Base-by-base conservation (phyloP, 2,888 invertebrate genomes). In the Chrysomela aeneicollis region DNA sequence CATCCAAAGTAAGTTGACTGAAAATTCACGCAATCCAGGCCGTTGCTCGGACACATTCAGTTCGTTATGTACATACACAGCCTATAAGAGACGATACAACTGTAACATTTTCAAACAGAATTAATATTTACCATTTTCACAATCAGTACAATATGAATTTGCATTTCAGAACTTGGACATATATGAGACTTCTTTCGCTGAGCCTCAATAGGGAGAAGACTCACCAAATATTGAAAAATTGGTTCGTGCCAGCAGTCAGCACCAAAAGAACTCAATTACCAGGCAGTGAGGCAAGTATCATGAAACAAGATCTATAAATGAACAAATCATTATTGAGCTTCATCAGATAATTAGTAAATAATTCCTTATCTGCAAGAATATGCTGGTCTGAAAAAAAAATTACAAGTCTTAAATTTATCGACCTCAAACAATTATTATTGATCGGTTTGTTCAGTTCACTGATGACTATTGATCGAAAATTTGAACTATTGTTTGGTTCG, bases 31-130 rank as follows among this genome's bases (percentile, higher is more conserved):
- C 76, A 74, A 74, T 76, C 76, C 74, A 69, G 65, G 72, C 76
- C 75, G 79, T 79, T 81, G 81, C 81, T 80, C 79, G 69, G 78
- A 78, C 76, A 76, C 77, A 71, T 67, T 69, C 59, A 71, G 63
- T 69, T 67, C 64, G 68, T 71, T 81, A 81, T 81, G 70, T 82
- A 82, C 82, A 82, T 78, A 81, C 82, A 82, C 82, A 82, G 82
- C 82, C 82, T 81, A 81, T 81, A 80, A 78, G 77, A 79, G 77
- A 80, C 78, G 77, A 76, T 79, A 74, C 69, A 73, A 69, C 70
- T 69, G 4, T 1, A 42, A 15, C 9, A 42, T n/a, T 42, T 42
- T 42, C 15, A n/a, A 42, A 15, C 42, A 10, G 12, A 42, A 42
- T 15, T 42, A 1, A 35, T 6, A 15, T 42, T 15, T n/a, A 15